phyloP scores from a whole-genome alignment of 2,113 vertebrate genomes.

The Phylloscopus whistleri region DNA sequence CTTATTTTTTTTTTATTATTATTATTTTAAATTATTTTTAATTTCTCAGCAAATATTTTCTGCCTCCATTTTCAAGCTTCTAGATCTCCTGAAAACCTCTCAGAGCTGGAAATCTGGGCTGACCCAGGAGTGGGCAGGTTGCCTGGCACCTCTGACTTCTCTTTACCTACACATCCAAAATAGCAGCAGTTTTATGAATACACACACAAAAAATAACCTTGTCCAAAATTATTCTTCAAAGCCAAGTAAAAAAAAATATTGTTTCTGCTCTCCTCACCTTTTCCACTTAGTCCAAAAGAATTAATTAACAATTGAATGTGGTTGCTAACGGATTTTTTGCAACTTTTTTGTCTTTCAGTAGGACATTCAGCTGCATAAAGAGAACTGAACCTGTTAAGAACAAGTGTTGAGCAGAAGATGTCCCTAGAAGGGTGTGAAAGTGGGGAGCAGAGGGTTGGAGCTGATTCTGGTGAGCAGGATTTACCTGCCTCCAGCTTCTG shows the following conservation, averaged over 20 bases:
- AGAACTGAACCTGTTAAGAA: not conserved
- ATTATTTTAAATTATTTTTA: not conserved
- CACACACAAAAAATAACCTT: not conserved
- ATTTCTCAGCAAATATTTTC: not conserved
- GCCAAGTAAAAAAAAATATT: fast-evolving
- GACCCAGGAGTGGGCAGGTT: not conserved
- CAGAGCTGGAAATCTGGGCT: not conserved
- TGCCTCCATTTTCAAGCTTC: not conserved
- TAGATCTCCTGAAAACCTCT: not conserved
- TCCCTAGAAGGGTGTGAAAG: not conserved
- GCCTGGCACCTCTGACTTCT: fast-evolving
- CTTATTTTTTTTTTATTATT: no score
- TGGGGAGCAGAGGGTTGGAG: fast-evolving
- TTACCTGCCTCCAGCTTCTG: not conserved
- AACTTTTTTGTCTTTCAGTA: not conserved
- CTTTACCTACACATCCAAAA: not conserved
- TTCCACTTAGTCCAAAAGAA: not conserved
- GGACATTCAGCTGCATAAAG: not conserved
- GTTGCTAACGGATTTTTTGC: not conserved
- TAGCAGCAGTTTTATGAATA: not conserved
- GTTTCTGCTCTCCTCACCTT: fast-evolving
- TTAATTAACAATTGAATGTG: fast-evolving
- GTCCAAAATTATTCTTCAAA: not conserved
- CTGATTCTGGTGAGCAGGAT: not conserved
- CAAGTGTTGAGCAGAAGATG: not conserved